Base-by-base conservation (phyloP, 1,140 invertebrate species). In the Laupala kohalensis region DNA sequence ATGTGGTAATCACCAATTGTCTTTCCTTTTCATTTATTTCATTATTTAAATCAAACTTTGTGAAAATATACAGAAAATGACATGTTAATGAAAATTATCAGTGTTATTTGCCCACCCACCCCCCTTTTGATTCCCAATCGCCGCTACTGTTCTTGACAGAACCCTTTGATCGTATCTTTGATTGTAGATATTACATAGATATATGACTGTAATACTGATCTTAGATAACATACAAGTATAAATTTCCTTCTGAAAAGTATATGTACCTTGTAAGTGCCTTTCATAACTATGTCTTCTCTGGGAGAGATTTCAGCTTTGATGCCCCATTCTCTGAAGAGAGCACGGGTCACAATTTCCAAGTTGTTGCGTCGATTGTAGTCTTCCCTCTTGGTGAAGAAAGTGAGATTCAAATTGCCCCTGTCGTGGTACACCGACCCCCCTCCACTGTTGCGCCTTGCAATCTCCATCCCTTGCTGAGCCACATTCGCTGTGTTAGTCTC, bases 351-450 rank as follows among this genome's bases (percentile, higher is more conserved):
- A 19, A 97, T 83, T 74, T 94, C 88, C 75, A 97, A 83, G 82
- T 98, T 97, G 73, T 89, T 88, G 74, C 86, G 89, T 72, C 94
- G 83, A 79, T 95, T 88, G 79, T 96, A 96, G 67, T 86, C 82
- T 74, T 90, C 86, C 75, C 87, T 84, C 0, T 88, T 84, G 4
- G 91, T 91, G 74, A 98, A 93, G 80, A 98, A 98, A 0, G 93
- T 91, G 69, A 95, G 84, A 83, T 98, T 98, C 0, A 98, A 81
- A 83, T 97, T 97, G 64, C 95, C 96, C 73, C 85, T 77, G 81
- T 99, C 97, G 81, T 99, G 96, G 80, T 95, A 99, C 24, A 99
- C 95, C 23, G 95, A 92, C 12, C 95, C 96, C 72, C 97, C 97
- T n/a, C 95, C 96, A 80, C 95, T 97, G 77, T 95, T 93, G 24